Conservation (phyloP, 2,797 vertebrate genomes). For the Crax fasciolata region DNA sequence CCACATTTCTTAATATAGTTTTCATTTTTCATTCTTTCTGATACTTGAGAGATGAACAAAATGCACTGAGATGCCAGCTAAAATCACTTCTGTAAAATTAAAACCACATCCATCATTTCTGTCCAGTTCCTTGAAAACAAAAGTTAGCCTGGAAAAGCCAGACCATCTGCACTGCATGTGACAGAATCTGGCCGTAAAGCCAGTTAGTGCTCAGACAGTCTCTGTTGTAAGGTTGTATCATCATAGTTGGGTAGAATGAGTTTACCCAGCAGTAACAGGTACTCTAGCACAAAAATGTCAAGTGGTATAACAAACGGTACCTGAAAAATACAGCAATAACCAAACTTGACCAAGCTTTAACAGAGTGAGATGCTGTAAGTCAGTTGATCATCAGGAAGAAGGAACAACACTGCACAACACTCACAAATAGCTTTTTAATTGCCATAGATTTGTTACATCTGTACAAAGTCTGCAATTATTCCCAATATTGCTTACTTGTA, state of each 20-base stretch:
- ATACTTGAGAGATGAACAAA: neutral
- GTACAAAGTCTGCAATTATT: neutral
- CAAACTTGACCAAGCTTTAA: neutral
- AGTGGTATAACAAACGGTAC: neutral
- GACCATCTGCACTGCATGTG: rapidly evolving
- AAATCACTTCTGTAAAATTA: neutral
- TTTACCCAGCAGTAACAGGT: neutral
- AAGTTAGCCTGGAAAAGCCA: neutral
- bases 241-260: neutral
- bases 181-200: neutral
- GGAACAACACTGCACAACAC: neutral
- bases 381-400: neutral
- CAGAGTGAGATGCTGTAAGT: neutral
- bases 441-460: neutral
- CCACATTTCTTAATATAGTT: neutral
- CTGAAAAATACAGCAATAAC: neutral
- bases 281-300: neutral
- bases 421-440: neutral
- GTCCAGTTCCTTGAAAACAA: neutral
- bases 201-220: neutral
- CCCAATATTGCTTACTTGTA: neutral
- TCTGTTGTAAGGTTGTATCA: neutral
- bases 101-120: neutral
- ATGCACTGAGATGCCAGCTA: neutral
- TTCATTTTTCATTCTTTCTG: neutral